Base-by-base conservation (phyloP, 2,113 vertebrate species). In the Callipepla californica region DNA sequence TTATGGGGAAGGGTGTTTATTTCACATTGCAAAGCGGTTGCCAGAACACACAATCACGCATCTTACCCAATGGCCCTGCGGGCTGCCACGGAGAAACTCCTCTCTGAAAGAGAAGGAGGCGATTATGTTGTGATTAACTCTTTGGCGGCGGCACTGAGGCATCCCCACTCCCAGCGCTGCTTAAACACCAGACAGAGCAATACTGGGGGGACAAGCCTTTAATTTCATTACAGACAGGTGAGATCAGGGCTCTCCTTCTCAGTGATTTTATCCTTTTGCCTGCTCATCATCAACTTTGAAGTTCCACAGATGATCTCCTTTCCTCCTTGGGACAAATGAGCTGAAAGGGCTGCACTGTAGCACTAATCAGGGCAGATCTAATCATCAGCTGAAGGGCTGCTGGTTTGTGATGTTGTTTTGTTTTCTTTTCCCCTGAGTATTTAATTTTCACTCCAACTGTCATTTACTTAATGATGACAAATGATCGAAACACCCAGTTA, bases 1-100 rank as follows among this genome's bases (percentile, higher is more conserved):
- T 97, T 95, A 92, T 96, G 81, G 45, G 55, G 73, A 89, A 30
- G 89, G 95, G 87, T 97, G 94, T 97, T 96, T 96, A 94, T 96
- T 96, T 94, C 91, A 14, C 75, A 76, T 16, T 2, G 72, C 73
- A 32, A 38, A 83, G 85, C 30, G 3, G 18, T 15, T 90, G 90
- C 87, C 78, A 78, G 92, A 74, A 91, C 85, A 40, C 94, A 72
- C 80, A 89, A n/a, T 66, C 89, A 42, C 34, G 6, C 16, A n/a
- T 80, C 80, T 55, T 8, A 69, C 70, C 90, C 92, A 4, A 34
- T 1, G 9, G 80, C 85, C 76, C 73, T 13, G 73, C 23, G 20
- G 72, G 81, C 91, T 85, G 16, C 32, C 82, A n/a, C 20, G 0
- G 79, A 87, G 55, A 76, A 88, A 77, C 87, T 89, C 89, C 89